phyloP scores from a whole-genome alignment of 1,140 invertebrate species.

The Drosophila dunni region DNA sequence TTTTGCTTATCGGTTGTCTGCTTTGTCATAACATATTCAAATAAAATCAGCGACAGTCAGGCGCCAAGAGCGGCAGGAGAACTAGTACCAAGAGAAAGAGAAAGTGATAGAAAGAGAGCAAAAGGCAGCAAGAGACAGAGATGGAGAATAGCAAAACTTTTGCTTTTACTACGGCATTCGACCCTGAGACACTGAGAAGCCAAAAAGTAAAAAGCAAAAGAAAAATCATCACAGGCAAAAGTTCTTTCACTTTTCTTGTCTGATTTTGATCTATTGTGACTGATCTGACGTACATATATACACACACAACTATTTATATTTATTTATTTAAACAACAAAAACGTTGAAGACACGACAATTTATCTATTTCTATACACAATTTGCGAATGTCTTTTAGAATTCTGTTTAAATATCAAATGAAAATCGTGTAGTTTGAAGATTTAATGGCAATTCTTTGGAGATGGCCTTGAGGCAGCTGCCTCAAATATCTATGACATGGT shows the following conservation, averaged over 20 bases:
- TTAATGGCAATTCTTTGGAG: slow-evolving; percentile 23
- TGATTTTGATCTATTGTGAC: slow-evolving; percentile 68
- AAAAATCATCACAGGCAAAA: slow-evolving; percentile 42
- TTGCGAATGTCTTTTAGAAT: slow-evolving; percentile 22
- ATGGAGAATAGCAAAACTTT: slow-evolving; percentile 55
- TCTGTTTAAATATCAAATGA: not conserved
- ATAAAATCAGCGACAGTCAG: slow-evolving; percentile 41
- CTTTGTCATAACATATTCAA: slow-evolving; percentile 70
- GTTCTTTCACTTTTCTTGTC: slow-evolving; percentile 64
- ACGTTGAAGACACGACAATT: slow-evolving; percentile 8
- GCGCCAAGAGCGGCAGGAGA: slow-evolving; percentile 10
- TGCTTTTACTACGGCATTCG: slow-evolving; percentile 68
- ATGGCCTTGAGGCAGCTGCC: not conserved
- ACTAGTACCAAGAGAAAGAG: not conserved
- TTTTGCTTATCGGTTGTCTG: slow-evolving; percentile 63
- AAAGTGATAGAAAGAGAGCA: not conserved
- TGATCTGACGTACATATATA: slow-evolving; percentile 46
- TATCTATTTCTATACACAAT: slow-evolving; percentile 21
- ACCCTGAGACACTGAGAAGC: slow-evolving; percentile 55
- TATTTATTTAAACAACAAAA: not conserved
- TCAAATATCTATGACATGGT: not conserved
- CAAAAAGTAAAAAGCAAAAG: slow-evolving; percentile 10
- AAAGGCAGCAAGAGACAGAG: not conserved
- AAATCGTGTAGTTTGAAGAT: slow-evolving; percentile 14
- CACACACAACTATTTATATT: slow-evolving; percentile 18